Base-by-base conservation (phyloP, 2,797 vertebrate genomes). In the Liasis olivaceus region DNA sequence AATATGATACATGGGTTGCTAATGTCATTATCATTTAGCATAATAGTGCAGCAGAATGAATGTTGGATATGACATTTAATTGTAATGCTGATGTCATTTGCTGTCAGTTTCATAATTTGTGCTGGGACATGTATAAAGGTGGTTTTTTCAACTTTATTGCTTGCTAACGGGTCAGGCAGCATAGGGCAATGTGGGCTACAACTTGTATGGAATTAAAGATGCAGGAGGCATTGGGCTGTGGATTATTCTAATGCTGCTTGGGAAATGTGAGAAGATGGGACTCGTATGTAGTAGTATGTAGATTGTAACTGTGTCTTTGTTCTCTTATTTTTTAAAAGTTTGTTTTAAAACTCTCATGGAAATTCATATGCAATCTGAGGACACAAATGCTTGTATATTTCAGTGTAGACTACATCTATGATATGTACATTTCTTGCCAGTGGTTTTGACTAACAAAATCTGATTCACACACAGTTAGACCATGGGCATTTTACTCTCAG, bases 21-120 rank as follows among this genome's bases (percentile, higher is more conserved):
- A 90, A 88, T 90, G 92, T 90, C 89, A 88, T 93, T 91, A 91
- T 85, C 58, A 42, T 91, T 91, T 90, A 84, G 81, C 69, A 11
- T 66, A 88, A 88, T 64, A 59, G 85, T 86, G 84, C 13, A 93
- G 85, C 89, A 91, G 26, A 88, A 62, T 7, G 31, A 87, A 36
- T 66, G 85, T 59, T 93, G 22, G n/a, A 56, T 93, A 31, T 88
- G 92, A 93, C 92, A 91, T 91, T 91, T 91, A 91, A 91, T 88
- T 91, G 89, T 72, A 64, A 58, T 90, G 24, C 59, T 88, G 89
- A 58, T 93, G 84, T 88, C 60, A 64, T 93, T 84, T 88, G 89
- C 47, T 93, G 86, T 64, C 86, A 15, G 26, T 31, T 87, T 87
- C 42, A 77, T 90, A 20, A 81, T 90, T 51, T 87, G 63, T 92